Percentiles rank a stretch among this genome's conserved stretches.
Conservation (phyloP, 2,797 vertebrate genomes). For the Harpagifer antarcticus region DNA sequence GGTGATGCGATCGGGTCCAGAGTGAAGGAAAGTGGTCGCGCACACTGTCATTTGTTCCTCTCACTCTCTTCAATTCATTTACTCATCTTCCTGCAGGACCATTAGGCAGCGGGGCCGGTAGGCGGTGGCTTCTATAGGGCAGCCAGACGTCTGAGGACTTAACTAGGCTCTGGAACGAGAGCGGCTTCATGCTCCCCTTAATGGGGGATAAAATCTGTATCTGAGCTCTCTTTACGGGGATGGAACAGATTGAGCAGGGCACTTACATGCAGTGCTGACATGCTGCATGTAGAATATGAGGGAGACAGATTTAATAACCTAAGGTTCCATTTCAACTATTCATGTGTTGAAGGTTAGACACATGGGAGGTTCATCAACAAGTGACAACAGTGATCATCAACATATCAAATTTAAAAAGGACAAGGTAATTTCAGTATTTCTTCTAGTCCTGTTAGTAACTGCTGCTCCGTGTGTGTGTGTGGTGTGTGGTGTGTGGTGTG, state of each 20-base stretch:
- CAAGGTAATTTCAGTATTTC: background rate
- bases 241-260: conserved; percentile 28
- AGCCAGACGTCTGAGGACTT: conserved; percentile 64
- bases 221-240: conserved; percentile 41
- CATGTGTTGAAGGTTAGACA: conserved; percentile 13
- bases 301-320: conserved; percentile 31
- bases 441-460: conserved; percentile 2
- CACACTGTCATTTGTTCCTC: conserved; percentile 57
- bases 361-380: conserved; percentile 15
- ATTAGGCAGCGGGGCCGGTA: conserved; percentile 57
- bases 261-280: conserved; percentile 43
- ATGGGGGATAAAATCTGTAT: conserved; percentile 58
- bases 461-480: background rate
- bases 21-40: conserved; percentile 40
- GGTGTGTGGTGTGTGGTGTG: background rate
- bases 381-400: conserved; percentile 5
- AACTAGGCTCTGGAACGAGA: conserved; percentile 57
- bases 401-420: background rate
- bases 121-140: conserved; percentile 48
- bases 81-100: conserved; percentile 56
- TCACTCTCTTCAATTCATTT: conserved; percentile 60
- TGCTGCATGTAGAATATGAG: conserved; percentile 13
- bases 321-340: conserved; percentile 32
- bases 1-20: conserved; percentile 54
- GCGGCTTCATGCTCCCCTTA: conserved; percentile 46